Conservation (phyloP, 2,113 vertebrate species). For the Amblyopsis rosae region DNA sequence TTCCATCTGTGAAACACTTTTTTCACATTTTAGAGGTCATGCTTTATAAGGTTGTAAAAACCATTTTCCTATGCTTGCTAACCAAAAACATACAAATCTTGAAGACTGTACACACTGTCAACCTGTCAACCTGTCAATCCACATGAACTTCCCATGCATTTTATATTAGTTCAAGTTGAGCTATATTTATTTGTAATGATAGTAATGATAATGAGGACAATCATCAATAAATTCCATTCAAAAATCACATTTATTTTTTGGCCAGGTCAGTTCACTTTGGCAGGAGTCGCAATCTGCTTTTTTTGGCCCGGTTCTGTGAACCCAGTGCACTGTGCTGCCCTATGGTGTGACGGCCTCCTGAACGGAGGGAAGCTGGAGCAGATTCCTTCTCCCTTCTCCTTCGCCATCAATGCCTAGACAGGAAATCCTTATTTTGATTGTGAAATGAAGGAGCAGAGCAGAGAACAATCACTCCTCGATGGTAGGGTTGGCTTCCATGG, state of each 20-base stretch:
- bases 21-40: too few relatives aligned
- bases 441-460: slow-evolving; percentile 48
- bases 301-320: slow-evolving; percentile 51
- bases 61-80: too few relatives aligned
- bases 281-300: slow-evolving; percentile 30
- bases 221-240: slow-evolving; percentile 25
- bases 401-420: slow-evolving; percentile 59
- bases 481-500: slow-evolving; percentile 23
- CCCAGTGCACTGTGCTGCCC: slow-evolving; percentile 42
- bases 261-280: slow-evolving; percentile 20
- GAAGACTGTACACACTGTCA: not conserved
- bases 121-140: slow-evolving; percentile 8
- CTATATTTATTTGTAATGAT: not conserved
- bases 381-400: slow-evolving; percentile 38
- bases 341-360: slow-evolving; percentile 28
- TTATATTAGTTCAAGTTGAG: not conserved
- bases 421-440: slow-evolving; percentile 79
- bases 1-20: too few relatives aligned
- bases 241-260: slow-evolving; percentile 18
- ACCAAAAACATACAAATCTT: not conserved
- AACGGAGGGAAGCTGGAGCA: slow-evolving; percentile 51
- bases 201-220: slow-evolving; percentile 42
- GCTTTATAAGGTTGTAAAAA: too few relatives aligned
- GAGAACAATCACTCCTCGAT: slow-evolving; percentile 49
- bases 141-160: not conserved